These are phyloP conservation scores for Itoplectis maculator DNA, from an alignment of 2,888 invertebrate species.

Conservation along the genomic window DNA sequence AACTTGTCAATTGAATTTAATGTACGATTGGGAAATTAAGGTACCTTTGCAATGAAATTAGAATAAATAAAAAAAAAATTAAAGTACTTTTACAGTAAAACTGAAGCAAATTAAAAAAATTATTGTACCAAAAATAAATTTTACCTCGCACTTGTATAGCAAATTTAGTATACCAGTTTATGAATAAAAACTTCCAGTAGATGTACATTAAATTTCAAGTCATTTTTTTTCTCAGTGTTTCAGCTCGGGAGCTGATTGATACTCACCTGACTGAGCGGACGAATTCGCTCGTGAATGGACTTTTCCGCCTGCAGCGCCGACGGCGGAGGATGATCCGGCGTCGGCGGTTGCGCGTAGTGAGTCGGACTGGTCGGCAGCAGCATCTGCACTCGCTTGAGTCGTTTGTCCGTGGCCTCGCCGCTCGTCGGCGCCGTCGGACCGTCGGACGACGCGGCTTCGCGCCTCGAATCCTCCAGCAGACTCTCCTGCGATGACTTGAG, in stretches of 20 bases:
- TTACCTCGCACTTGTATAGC: too few species aligned
- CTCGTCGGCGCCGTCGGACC: conserved; percentile 85
- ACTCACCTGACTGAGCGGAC: conserved; percentile 95
- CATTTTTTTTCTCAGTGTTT: too few species aligned
- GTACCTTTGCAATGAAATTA: too few species aligned
- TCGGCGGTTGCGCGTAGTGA: conserved; percentile 96
- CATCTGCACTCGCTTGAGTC: conserved; percentile 82
- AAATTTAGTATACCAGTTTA: too few species aligned
- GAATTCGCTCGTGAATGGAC: conserved; percentile 95
- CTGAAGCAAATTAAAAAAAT: too few species aligned
- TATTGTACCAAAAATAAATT: too few species aligned
- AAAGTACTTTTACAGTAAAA: too few species aligned
- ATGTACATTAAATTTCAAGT: too few species aligned
- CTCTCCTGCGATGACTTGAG: conserved; percentile 87
- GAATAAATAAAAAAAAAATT: too few species aligned
- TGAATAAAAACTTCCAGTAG: too few species aligned
- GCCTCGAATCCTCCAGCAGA: conserved; percentile 87
- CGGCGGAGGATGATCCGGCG: conserved; percentile 97
- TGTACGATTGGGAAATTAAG: too few species aligned
- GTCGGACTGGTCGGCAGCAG: conserved; percentile 93
- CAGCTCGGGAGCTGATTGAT: conserved; percentile 19
- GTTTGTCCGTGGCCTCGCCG: conserved; percentile 81
- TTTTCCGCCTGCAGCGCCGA: conserved; percentile 95
- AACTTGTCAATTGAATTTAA: too few species aligned
- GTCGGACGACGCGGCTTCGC: conserved; percentile 85